Base-by-base conservation (phyloP, 2,888 invertebrate genomes). In the Xylota sylvarum region DNA sequence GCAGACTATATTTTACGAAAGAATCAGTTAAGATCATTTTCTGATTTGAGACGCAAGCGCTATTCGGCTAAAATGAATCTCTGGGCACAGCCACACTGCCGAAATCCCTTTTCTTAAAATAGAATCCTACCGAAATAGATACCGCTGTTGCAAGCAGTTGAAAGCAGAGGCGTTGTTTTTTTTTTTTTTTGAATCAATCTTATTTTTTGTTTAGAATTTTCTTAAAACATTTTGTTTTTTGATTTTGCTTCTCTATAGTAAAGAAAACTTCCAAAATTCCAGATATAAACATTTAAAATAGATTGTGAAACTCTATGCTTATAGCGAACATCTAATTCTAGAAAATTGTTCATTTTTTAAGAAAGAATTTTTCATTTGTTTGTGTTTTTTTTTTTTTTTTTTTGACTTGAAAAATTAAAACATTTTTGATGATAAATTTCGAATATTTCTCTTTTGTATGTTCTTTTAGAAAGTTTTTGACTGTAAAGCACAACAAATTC, bases 1-100 rank as follows among this genome's bases (percentile, higher is more conserved):
- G 92, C 92, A 93, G 93, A 93, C 93, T 93, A 91, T 92, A 92
- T 91, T 91, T 89, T 90, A 88, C 69, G 89, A 89, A 87, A 88
- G 88, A 89, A 90, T 89, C 89, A 89, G 89, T 87, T 80, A 88
- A 89, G 91, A 92, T 92, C 89, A 89, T 84, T 89, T 90, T 90
- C 89, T 88, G 78, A 77, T 64, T 79, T 67, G 46, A 40, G 77
- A 80, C 78, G 80, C 86, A 86, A 78, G 81, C 86, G 78, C 79
- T 67, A 70, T 85, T 58, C 78, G 64, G 48, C 76, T 60, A 76
- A 60, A 62, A 58, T 17, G 76, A 73, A 73, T 74, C 86, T 90
- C 92, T 92, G 92, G 92, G 92, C 91, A 91, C 89, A 89, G 88
- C 89, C 40, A 67, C 50, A 67, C 81, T 52, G 56, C 46, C 46